A percentile compares a stretch with the other conserved stretches of the same genome.
phyloP scores from a whole-genome alignment of 2,113 vertebrate genomes.

The Serinus canaria region DNA sequence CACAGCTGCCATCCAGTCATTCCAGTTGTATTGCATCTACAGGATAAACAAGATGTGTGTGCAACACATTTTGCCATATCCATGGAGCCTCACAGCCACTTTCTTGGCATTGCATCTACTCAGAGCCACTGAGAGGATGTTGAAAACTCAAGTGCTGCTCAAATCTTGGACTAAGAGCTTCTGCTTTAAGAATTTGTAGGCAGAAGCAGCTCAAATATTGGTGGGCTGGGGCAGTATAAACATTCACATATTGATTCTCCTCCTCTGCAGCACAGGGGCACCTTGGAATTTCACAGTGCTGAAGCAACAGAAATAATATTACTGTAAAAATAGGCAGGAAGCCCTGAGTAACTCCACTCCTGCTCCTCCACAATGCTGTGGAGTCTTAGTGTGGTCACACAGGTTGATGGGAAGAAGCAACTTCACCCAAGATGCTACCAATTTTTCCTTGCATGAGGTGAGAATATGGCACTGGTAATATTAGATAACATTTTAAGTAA shows the following conservation, averaged over 20 bases:
- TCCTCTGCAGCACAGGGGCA: not conserved
- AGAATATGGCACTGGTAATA: not conserved
- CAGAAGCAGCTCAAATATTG: not conserved
- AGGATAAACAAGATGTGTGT: not conserved
- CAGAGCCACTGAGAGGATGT: not conserved
- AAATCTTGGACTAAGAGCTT: not conserved
- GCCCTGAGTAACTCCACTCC: not conserved
- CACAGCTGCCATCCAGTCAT: not conserved
- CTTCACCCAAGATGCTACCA: not conserved
- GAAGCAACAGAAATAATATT: not conserved
- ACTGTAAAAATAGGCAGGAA: not conserved
- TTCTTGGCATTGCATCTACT: not conserved
- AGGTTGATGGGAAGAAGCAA: not conserved
- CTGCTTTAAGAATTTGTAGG: not conserved
- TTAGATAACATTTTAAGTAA: not conserved
- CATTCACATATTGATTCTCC: not conserved
- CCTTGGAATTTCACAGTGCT: not conserved
- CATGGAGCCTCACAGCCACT: not conserved
- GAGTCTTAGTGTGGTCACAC: not conserved
- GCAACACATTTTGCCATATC: not conserved
- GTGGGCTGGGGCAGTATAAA: not conserved
- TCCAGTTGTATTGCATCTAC: not conserved
- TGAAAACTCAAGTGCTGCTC: not conserved
- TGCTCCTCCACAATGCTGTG: not conserved
- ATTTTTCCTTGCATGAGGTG: not conserved